phyloP scores from a whole-genome alignment of 2,113 vertebrate species.

The Anarrhichthys ocellatus region DNA sequence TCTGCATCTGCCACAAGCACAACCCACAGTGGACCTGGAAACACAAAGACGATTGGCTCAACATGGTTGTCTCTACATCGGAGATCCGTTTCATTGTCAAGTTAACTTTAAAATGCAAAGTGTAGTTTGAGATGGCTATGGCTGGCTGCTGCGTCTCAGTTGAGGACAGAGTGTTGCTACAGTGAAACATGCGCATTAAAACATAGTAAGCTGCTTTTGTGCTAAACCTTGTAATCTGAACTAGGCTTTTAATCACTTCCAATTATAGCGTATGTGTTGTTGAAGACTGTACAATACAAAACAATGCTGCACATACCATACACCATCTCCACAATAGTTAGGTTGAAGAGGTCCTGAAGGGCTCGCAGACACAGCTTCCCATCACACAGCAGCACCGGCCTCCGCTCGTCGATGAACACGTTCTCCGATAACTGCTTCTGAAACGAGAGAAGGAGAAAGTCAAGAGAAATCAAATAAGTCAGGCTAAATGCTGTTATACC shows the following conservation, averaged over 20 bases:
- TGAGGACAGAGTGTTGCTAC: background rate
- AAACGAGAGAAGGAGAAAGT: background rate
- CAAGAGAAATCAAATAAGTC: background rate
- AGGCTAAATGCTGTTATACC: background rate
- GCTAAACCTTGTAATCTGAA: slow-evolving; percentile 76
- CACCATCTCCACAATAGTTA: slow-evolving; percentile 92
- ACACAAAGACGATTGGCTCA: slow-evolving; percentile 15
- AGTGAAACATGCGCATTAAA: slow-evolving; percentile 46
- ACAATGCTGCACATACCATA: slow-evolving; percentile 84
- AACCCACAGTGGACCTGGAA: slow-evolving; percentile 90
- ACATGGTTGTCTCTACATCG: background rate
- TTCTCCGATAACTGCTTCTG: slow-evolving; percentile 88
- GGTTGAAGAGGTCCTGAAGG: slow-evolving; percentile 89
- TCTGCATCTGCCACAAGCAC: slow-evolving; percentile 89
- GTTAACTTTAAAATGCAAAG: background rate
- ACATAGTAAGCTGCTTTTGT: slow-evolving; percentile 78
- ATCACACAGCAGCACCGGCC: slow-evolving; percentile 89
- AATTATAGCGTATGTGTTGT: slow-evolving; percentile 67
- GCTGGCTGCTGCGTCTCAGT: background rate
- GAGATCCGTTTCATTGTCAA: background rate
- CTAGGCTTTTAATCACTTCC: slow-evolving; percentile 74
- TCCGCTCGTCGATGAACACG: slow-evolving; percentile 86
- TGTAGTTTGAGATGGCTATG: background rate
- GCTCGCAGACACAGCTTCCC: slow-evolving; percentile 87
- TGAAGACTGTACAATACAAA: background rate